Conservation (phyloP, 2,888 invertebrate genomes). For the Odontothrips loti region DNA sequence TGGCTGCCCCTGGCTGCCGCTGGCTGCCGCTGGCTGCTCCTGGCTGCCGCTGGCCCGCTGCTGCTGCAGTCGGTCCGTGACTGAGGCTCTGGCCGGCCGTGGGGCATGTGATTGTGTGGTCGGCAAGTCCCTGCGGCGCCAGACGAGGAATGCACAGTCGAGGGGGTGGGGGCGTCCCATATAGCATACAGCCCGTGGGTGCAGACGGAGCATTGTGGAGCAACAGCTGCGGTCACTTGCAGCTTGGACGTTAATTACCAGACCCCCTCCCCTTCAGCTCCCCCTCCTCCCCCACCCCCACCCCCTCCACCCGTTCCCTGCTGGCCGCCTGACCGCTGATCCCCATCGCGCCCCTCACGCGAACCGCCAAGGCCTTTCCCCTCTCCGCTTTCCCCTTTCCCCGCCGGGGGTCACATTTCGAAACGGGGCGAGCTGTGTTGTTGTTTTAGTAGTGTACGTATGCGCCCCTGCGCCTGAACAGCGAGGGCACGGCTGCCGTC, state of each 20-base stretch:
- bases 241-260: constrained; percentile 18
- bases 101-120: constrained; percentile 11
- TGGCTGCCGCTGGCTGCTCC: too few relatives aligned
- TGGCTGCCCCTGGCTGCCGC: too few relatives aligned
- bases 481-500: too few relatives aligned
- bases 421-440: background rate
- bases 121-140: background rate
- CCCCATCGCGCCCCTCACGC: background rate
- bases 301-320: background rate
- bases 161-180: background rate
- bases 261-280: background rate
- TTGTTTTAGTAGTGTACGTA: background rate
- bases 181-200: background rate
- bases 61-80: too few relatives aligned
- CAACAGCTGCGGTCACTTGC: constrained; percentile 25
- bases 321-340: background rate
- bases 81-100: background rate
- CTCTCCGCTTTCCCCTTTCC: background rate
- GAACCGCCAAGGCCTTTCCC: background rate
- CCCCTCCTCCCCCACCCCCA: background rate
- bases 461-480: background rate
- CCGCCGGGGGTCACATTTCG: background rate
- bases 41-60: too few relatives aligned
- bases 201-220: constrained; percentile 17
- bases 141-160: background rate